Evolutionary conservation across 2,113 vertebrate genomes (phyloP), one percentile per base, ranked within the genome.

Genomic region (Montifringilla adamsi): DNA sequence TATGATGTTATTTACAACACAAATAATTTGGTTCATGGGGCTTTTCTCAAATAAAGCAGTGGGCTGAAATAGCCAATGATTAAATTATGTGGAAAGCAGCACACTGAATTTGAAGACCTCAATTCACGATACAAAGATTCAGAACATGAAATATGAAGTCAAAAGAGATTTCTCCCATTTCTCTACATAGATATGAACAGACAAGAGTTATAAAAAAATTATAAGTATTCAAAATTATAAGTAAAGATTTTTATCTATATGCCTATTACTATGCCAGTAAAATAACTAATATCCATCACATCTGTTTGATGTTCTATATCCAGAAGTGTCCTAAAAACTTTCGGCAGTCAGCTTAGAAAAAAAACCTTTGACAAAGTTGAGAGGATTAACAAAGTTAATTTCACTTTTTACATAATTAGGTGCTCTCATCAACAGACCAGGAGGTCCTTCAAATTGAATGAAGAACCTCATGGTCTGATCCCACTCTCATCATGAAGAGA

Each of bases 1-100:
- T 96, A 95, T 95, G 89, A 97, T 33, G 35, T 94, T 96, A 97
- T 96, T 97, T 97, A 97, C 88, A 97, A 93, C 93, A 96, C 66
- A 97, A 96, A 96, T 96, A 68, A 96, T 95, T 97, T 96, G 64
- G 86, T 94, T 97, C 93, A 87, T 81, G 73, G 77, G 79, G 95
- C 89, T 96, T 96, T 97, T 94, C 94, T 97, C 27, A 43, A 95
- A 96, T 93, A 87, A 95, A 97, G 87, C 41, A 93, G 78, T 72
- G 80, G 77, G 75, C 55, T 97, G 94, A 96, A 95, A 95, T 82
- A 95, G 93, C 85, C 93, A 87, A 79, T 83, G 94, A 97, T 94
- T 96, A 85, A 96, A 95, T 97, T 97, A 96, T 35, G 73, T 72
- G 74, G 78, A 92, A 96, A 95, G 86, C 53, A 94, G 64, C 47